These are phyloP conservation scores for Urechis unicinctus DNA, from an alignment of 2,888 invertebrate species.

Conservation along the genomic window DNA sequence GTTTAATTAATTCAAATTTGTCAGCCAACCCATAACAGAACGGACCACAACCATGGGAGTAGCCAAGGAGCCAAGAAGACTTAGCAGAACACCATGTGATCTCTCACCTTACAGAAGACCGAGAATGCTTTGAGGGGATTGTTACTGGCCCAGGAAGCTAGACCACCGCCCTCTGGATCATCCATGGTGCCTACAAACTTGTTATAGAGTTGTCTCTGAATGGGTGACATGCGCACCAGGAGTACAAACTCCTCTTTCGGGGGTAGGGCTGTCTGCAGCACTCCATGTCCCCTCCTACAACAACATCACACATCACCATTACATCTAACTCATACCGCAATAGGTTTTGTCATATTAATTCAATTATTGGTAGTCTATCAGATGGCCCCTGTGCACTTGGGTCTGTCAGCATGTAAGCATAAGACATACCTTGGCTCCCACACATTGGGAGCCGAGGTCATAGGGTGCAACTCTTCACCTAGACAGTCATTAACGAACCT, in stretches of 20 bases:
- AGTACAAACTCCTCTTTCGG: slow-evolving; percentile 93
- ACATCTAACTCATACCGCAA: no score
- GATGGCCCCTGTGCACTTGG: neutral
- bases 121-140: slow-evolving; percentile 90
- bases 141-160: slow-evolving; percentile 59
- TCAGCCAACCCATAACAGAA: no score
- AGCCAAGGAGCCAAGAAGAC: neutral
- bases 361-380: neutral
- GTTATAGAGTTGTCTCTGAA: slow-evolving; percentile 85
- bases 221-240: slow-evolving; percentile 77
- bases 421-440: neutral
- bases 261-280: slow-evolving; percentile 84
- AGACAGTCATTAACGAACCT: neutral
- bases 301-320: neutral
- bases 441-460: neutral
- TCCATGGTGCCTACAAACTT: slow-evolving; percentile 72
- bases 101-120: slow-evolving; percentile 84
- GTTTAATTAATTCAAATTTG: no score
- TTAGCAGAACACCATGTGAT: no score
- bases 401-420: neutral
- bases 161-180: slow-evolving; percentile 28
- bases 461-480: neutral
- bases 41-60: no score
- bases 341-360: no score
- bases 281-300: slow-evolving; percentile 77